These are phyloP conservation scores for Oegoconia quadripuncta DNA, from an alignment of 2,888 invertebrate genomes.

Conservation along the genomic window DNA sequence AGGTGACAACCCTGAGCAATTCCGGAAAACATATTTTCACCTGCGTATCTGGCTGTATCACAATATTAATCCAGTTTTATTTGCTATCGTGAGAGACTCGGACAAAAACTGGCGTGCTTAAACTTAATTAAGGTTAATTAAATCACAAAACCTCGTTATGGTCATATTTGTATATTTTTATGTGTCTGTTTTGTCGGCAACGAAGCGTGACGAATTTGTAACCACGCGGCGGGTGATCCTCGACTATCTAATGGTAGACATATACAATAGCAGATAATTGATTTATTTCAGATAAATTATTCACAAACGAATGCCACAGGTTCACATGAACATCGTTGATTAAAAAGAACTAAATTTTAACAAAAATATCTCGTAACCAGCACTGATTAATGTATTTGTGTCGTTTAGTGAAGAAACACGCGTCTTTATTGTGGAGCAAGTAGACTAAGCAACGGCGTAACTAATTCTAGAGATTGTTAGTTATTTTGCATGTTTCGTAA, in stretches of 20 bases:
- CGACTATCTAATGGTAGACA: not conserved
- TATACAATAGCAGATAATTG: not conserved
- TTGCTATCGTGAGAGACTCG: slow-evolving; percentile 56
- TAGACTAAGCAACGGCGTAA: slow-evolving; percentile 72
- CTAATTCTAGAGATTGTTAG: slow-evolving; percentile 76
- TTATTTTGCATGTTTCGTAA: slow-evolving; percentile 79
- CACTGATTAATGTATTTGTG: slow-evolving; percentile 60
- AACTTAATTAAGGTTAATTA: slow-evolving; percentile 69
- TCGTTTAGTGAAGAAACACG: slow-evolving; percentile 65
- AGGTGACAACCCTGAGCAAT: slow-evolving; percentile 2
- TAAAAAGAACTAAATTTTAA: slow-evolving; percentile 1
- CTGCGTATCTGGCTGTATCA: slow-evolving; percentile 26
- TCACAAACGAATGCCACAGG: too few species aligned
- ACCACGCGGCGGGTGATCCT: slow-evolving; percentile 3
- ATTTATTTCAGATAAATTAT: too few species aligned
- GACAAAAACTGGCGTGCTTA: slow-evolving; percentile 40
- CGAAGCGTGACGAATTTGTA: slow-evolving; percentile 15
- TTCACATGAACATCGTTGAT: too few species aligned
- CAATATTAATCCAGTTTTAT: slow-evolving; percentile 40
- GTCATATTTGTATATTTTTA: slow-evolving; percentile 41
- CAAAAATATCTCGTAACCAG: not conserved
- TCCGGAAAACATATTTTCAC: slow-evolving; percentile 11
- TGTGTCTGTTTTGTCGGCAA: slow-evolving; percentile 19
- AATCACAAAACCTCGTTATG: slow-evolving; percentile 43
- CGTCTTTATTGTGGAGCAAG: slow-evolving; percentile 63